phyloP scores from a whole-genome alignment of 2,888 invertebrate species.

The Oxytorus armatus region DNA sequence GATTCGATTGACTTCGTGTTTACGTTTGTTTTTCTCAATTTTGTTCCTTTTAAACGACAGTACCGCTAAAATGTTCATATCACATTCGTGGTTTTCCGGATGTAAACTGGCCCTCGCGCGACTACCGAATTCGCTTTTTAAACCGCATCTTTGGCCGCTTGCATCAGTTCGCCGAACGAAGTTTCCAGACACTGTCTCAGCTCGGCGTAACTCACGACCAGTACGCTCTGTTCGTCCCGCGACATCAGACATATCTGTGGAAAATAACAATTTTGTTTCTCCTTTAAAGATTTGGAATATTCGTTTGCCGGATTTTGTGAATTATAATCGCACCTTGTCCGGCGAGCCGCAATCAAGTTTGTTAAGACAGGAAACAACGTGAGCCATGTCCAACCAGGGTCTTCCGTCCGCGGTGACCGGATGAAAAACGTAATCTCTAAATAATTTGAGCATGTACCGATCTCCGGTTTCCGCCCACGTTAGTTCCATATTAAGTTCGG shows the following conservation, averaged over 20 bases:
- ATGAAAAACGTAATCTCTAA: slow-evolving; percentile 99
- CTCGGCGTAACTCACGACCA: slow-evolving; percentile 98
- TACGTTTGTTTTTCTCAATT: slow-evolving; percentile 55
- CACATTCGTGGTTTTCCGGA: slow-evolving; percentile 80
- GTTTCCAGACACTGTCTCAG: slow-evolving; percentile 97
- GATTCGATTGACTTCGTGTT: slow-evolving; percentile 44
- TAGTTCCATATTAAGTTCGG: slow-evolving; percentile 97
- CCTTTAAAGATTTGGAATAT: too few relatives aligned
- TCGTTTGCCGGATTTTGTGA: too few relatives aligned
- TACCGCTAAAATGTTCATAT: slow-evolving; percentile 83
- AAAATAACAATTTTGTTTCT: too few relatives aligned
- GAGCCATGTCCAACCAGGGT: slow-evolving; percentile 98
- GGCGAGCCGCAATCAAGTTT: slow-evolving; percentile 94
- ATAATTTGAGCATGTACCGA: slow-evolving; percentile 98
- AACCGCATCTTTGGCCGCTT: slow-evolving; percentile 84
- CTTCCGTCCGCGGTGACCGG: slow-evolving; percentile 96
- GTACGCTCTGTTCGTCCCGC: slow-evolving; percentile 97
- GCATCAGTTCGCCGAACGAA: slow-evolving; percentile 93
- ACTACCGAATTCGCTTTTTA: slow-evolving; percentile 32
- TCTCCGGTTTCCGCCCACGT: slow-evolving; percentile 99
- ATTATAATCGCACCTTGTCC: slow-evolving; percentile 88
- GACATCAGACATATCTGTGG: slow-evolving; percentile 96
- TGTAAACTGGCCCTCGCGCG: slow-evolving; percentile 47
- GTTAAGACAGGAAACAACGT: slow-evolving; percentile 96
- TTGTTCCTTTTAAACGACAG: slow-evolving; percentile 77